Evolutionary conservation across 2,888 invertebrate species (phyloP), one percentile per base, ranked within the genome.

Genomic region (Sphaerophoria rueppellii): DNA sequence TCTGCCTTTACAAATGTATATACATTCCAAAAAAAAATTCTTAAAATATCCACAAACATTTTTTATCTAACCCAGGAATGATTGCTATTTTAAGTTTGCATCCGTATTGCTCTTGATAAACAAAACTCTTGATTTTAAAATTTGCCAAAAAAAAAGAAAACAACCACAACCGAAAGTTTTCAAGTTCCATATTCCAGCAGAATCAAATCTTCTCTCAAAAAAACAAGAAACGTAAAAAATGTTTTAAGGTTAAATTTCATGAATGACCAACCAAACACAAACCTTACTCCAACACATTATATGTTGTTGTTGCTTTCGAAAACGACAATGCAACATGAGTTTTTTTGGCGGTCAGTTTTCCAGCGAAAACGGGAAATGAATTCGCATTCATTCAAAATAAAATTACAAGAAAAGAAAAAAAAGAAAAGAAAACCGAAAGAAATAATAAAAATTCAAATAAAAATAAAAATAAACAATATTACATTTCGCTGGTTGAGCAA

Each of bases 281-380:
- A 9, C 40, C 9, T 9, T 43, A 43, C 43, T 43, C 43, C 11
- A 40, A 40, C 9, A 2, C 2, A 11, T 9, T 43, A 43, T 43
- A 9, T 43, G 40, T 3, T 73, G 61, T 67, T 75, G 12, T 67
- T 78, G 74, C 67, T 76, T 32, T 55, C 54, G 50, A 55, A 76
- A 43, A 4, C 67, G 14, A 34, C 48, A 75, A 75, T 79, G 79
- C 46, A 79, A 79, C 48, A 67, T 43, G 61, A 75, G 67, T 75
- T 71, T 75, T 71, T 37, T 75, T 83, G 77, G 54, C 74, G 82
- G 81, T 74, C 82, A 55, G 37, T 63, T 76, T 83, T 63, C 75
- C 46, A 60, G 40, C 60, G 75, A 72, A 79, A 79, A 75, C 75
- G 75, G 75, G 83, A 83, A 79, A 75, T 83, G 69, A 75, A 75